Conservation (phyloP, 2,797 vertebrate species). For the Rhabdomys pumilio region DNA sequence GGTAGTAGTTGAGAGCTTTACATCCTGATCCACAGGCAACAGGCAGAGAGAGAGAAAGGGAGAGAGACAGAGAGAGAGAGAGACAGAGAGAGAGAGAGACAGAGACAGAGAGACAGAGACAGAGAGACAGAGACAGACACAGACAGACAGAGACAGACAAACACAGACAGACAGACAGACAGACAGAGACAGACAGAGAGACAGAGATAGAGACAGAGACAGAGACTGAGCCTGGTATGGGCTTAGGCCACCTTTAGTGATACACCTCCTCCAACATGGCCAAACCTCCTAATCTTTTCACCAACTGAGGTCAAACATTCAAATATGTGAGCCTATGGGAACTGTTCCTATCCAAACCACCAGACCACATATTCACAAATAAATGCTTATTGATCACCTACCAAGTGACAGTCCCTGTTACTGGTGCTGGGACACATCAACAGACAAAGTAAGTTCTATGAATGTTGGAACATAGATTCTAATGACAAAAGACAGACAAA, state of each 20-base stretch:
- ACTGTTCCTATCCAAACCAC: background rate
- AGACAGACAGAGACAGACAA: background rate
- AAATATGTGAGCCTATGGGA: background rate
- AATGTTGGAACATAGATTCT: background rate
- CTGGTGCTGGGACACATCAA: background rate
- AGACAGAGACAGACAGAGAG: background rate
- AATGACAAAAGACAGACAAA: background rate
- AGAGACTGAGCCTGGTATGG: background rate
- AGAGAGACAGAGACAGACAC: too few relatives aligned
- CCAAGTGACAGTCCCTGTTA: background rate
- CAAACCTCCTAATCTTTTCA: background rate
- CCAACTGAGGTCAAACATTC: background rate
- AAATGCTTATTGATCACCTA: background rate
- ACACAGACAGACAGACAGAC: background rate
- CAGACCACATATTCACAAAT: background rate
- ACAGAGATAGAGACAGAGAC: background rate
- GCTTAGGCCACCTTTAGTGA: background rate
- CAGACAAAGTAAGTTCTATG: background rate
- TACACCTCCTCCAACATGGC: background rate
- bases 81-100: background rate
- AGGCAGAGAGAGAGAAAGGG: background rate
- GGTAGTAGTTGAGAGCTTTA: background rate
- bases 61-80: background rate
- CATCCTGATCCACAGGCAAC: background rate
- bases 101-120: background rate